Evolutionary conservation across 2,888 invertebrate species (phyloP), one percentile per base, ranked within the genome.

Genomic region (Melinopterus prodromus): DNA sequence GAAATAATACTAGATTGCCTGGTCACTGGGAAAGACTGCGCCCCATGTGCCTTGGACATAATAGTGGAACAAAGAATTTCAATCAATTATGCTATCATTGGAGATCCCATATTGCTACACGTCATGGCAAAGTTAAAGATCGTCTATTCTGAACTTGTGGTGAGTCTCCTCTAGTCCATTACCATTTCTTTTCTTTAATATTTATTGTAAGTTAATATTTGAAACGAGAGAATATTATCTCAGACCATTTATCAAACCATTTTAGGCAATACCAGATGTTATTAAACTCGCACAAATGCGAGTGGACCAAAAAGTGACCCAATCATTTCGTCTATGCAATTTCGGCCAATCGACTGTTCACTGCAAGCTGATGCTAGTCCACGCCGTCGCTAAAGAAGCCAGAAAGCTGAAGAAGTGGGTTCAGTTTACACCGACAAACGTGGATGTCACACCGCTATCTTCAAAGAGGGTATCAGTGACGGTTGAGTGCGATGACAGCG

Each of bases 291-390:
- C 9, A 53, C 53, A 53, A 4, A 82, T 88, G 90, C 76, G 88
- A 86, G 5, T 82, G 86, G 38, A 80, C 86, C 7, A 81, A 83
- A 71, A 88, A 87, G 81, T 87, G 86, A n/a, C 82, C 84, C 16
- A 81, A 82, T 2, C 85, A 85, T 90, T 91, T 79, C 82, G 87
- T 69, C 74, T 90, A n/a, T 88, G 86, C 80, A 91, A 91, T 85
- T 88, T 88, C 81, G 90, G 90, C 53, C 75, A 84, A 15, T 88
- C 89, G 1, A 84, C 86, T 3, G 86, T 90, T 15, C 85, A 87
- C 81, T 91, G 87, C 81, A 81, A 86, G 75, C 82, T 90, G 38
- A 81, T 76, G 7, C 82, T 83, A 35, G 53, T 53, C 12, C 53
- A 53, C 5, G 7, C 7, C 5, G 12, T 9, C 5, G 12, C 0